Evolutionary conservation across 2,797 vertebrate species (phyloP).

Genomic region (Leucoraja ocellata): DNA sequence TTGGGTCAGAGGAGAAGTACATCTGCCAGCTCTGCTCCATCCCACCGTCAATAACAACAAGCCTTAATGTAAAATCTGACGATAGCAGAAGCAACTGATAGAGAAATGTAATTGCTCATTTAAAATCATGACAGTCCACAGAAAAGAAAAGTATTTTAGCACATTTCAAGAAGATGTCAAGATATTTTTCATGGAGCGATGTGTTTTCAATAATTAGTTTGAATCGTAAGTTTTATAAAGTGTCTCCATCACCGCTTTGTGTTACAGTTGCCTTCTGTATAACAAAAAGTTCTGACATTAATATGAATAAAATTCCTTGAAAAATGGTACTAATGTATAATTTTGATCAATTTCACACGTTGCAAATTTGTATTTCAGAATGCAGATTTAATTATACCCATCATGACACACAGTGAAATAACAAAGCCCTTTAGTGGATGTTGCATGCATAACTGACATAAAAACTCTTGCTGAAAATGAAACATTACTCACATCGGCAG

Average conservation of each 20-base stretch:
- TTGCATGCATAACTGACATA: no score
- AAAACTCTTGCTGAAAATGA: neutral
- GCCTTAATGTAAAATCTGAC: neutral
- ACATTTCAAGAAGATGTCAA: neutral
- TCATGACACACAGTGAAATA: neutral
- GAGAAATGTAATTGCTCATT: slow-evolving; percentile 6
- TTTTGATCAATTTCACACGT: neutral
- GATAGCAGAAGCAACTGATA: neutral
- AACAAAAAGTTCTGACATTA: slow-evolving; percentile 4
- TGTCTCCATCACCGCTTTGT: neutral
- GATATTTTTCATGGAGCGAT: neutral
- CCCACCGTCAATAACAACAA: neutral
- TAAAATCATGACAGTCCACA: neutral
- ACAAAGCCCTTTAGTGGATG: neutral
- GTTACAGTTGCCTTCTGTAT: neutral
- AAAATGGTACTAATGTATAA: neutral
- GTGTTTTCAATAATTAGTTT: slow-evolving; percentile 17
- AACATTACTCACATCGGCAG: neutral
- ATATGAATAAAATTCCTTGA: slow-evolving; percentile 1
- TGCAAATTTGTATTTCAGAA: neutral
- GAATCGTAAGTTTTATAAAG: neutral
- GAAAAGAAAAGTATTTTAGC: slow-evolving; percentile 3
- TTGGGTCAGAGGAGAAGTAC: no score
- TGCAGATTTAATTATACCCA: neutral
- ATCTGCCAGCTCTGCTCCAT: neutral